phyloP scores from a whole-genome alignment of 2,888 invertebrate genomes.

The Tiliacea citrago region DNA sequence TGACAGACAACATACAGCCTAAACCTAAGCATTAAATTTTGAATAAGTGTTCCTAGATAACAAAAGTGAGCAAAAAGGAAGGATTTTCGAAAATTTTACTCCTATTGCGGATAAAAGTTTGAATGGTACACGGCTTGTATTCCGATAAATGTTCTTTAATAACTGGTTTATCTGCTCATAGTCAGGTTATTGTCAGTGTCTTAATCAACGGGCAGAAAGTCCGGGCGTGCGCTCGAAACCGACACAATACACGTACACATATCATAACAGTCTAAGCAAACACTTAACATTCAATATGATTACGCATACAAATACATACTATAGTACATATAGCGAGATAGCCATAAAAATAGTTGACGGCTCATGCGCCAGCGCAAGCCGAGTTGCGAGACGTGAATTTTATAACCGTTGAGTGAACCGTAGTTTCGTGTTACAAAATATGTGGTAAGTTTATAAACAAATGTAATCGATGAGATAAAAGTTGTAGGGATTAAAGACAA shows the following conservation, averaged over 20 bases:
- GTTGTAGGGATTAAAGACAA: conserved; percentile 2
- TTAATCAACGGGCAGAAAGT: conserved; percentile 48
- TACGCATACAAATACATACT: conserved; percentile 54
- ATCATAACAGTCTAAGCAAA: conserved; percentile 58
- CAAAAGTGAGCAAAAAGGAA: background rate
- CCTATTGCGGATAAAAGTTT: background rate
- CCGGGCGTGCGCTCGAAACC: conserved; percentile 21
- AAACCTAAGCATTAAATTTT: background rate
- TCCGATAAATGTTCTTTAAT: conserved; percentile 10
- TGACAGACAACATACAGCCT: background rate
- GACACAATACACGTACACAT: conserved; percentile 46
- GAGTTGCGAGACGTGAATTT: conserved; percentile 54
- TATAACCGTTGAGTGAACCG: conserved; percentile 54
- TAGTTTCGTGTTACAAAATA: conserved; percentile 51
- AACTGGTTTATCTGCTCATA: conserved; percentile 26
- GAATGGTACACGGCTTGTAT: background rate
- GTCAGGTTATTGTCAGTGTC: conserved; percentile 44
- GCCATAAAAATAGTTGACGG: conserved; percentile 60
- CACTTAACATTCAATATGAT: conserved; percentile 63
- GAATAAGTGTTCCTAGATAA: background rate
- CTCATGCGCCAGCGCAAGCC: conserved; percentile 52
- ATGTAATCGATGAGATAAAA: conserved; percentile 40
- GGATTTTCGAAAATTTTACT: background rate
- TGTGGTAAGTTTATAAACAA: conserved; percentile 50
- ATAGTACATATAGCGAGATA: conserved; percentile 53